Conservation (phyloP, 2,797 vertebrate genomes). For the Ammospiza maritima region DNA sequence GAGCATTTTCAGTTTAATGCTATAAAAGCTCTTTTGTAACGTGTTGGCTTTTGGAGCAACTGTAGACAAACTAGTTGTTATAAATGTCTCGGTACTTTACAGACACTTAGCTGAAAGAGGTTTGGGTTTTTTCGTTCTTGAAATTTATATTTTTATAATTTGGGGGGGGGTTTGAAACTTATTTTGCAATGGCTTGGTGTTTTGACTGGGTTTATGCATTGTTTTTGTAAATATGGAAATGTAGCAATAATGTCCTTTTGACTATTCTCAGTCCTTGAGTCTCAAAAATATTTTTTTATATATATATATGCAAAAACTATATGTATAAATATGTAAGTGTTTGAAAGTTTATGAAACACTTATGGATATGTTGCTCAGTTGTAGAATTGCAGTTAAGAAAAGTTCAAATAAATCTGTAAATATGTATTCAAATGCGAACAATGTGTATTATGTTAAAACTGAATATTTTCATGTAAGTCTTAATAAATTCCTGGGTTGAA, state of each 20-base stretch:
- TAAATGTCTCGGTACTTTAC: slow-evolving; percentile 79
- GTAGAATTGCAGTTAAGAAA: slow-evolving; percentile 74
- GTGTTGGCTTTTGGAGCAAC: slow-evolving; percentile 64
- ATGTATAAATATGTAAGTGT: slow-evolving; percentile 82
- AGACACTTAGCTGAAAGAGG: slow-evolving; percentile 74
- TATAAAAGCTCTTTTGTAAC: slow-evolving; percentile 54
- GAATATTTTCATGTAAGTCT: slow-evolving; percentile 41
- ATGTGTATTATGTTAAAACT: slow-evolving; percentile 23
- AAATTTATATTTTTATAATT: slow-evolving; percentile 87
- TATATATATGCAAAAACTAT: slow-evolving; percentile 76
- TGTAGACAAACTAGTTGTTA: slow-evolving; percentile 62
- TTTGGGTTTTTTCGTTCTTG: slow-evolving; percentile 75
- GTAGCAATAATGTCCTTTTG: slow-evolving; percentile 84
- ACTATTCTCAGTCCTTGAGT: slow-evolving; percentile 77
- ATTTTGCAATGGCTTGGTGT: slow-evolving; percentile 79
- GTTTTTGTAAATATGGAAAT: slow-evolving; percentile 83
- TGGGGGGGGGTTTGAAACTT: slow-evolving; percentile 69
- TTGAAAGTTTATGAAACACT: slow-evolving; percentile 66
- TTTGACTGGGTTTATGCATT: slow-evolving; percentile 77
- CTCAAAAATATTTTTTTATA: slow-evolving; percentile 84
- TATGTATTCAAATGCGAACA: slow-evolving; percentile 33
- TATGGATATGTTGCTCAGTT: slow-evolving; percentile 72
- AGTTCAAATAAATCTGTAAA: slow-evolving; percentile 84
- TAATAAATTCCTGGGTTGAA: slow-evolving; percentile 40
- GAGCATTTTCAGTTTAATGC: slow-evolving; percentile 62